Evolutionary conservation across 2,113 vertebrate species (phyloP).

Genomic region (Chaetodon trifascialis): DNA sequence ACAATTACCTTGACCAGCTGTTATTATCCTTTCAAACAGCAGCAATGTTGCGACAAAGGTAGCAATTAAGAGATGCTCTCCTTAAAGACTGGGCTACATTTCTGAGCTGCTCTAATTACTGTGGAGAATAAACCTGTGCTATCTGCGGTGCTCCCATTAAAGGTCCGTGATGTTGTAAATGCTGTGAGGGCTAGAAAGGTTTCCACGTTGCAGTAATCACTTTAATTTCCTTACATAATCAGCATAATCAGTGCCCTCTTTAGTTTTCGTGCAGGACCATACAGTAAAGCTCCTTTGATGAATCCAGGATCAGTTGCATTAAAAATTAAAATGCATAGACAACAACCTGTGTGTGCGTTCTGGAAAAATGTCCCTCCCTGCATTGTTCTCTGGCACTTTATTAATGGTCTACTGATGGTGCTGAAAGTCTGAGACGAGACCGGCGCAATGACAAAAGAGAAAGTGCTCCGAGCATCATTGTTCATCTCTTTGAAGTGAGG

Average conservation of each 20-base stretch:
- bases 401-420: slow-evolving; percentile 53
- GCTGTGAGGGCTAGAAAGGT: slow-evolving; percentile 54
- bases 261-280: slow-evolving; percentile 21
- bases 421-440: slow-evolving; percentile 41
- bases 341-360: slow-evolving; percentile 7
- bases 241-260: slow-evolving; percentile 47
- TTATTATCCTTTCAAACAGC: slow-evolving; percentile 78
- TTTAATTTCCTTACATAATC: slow-evolving; percentile 59
- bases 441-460: slow-evolving; percentile 39
- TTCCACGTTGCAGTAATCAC: slow-evolving; percentile 62
- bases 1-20: slow-evolving; percentile 71
- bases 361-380: slow-evolving; percentile 7
- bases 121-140: slow-evolving; percentile 62
- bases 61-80: slow-evolving; percentile 73
- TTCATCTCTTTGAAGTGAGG: slow-evolving; percentile 65
- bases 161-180: slow-evolving; percentile 43
- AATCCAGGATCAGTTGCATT: slow-evolving; percentile 4
- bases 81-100: slow-evolving; percentile 64
- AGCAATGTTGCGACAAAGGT: slow-evolving; percentile 72
- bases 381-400: slow-evolving; percentile 52
- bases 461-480: slow-evolving; percentile 42
- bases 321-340: slow-evolving; percentile 5
- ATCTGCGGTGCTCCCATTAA: slow-evolving; percentile 51
- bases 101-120: slow-evolving; percentile 75
- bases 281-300: neutral